These are phyloP conservation scores for Actenoides lindsayi DNA, from an alignment of 2,113 vertebrate genomes.

Conservation along the genomic window DNA sequence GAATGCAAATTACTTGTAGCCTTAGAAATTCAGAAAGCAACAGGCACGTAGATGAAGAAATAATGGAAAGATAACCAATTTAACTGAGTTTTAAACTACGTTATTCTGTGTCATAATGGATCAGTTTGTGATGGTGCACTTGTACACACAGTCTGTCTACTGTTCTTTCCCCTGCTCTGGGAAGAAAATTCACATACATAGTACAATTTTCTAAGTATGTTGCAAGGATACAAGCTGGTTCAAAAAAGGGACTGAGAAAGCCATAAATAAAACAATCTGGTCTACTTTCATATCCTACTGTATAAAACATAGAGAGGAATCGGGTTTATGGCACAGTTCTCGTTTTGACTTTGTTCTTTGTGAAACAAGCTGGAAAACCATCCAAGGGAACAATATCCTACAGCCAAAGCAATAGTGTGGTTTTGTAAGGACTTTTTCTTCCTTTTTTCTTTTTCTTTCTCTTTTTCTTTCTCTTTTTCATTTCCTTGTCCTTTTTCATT, in stretches of 20 bases:
- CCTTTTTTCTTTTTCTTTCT: no score
- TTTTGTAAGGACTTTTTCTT: not conserved
- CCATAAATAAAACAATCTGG: not conserved
- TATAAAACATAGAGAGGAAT: not conserved
- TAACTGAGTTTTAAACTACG: not conserved
- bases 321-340: not conserved
- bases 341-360: not conserved
- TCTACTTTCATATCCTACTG: not conserved
- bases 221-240: not conserved
- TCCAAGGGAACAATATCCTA: not conserved
- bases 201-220: not conserved
- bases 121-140: not conserved
- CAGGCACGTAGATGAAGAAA: not conserved
- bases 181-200: not conserved
- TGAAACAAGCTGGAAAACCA: not conserved
- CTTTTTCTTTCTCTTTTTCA: no score
- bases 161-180: not conserved
- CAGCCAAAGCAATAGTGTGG: not conserved
- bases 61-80: not conserved
- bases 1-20: not conserved
- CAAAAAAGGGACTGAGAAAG: not conserved
- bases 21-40: not conserved
- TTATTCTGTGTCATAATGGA: not conserved
- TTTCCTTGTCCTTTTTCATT: no score
- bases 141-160: not conserved